Conservation (phyloP, 1,140 invertebrate species). For the Drosophila bocki region DNA sequence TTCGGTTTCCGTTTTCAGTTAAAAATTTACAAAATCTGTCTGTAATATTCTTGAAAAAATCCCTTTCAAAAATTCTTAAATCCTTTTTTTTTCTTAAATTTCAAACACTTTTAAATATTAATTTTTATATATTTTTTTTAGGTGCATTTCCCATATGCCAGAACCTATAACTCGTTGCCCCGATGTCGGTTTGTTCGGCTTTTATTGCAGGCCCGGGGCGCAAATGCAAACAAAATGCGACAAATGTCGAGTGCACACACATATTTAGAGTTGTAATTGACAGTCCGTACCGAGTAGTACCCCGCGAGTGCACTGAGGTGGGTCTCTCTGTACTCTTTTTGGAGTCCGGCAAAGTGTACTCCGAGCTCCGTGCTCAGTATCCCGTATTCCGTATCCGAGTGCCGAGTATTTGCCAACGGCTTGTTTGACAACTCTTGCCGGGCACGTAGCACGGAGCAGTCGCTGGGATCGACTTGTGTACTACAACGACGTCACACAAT, state of each 20-base stretch:
- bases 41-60: background rate
- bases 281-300: slow-evolving; percentile 17
- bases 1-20: background rate
- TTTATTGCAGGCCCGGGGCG: slow-evolving; percentile 74
- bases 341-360: slow-evolving; percentile 33
- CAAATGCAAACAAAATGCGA: slow-evolving; percentile 79
- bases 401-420: slow-evolving; percentile 62
- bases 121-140: background rate
- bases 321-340: slow-evolving; percentile 17
- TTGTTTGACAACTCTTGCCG: slow-evolving; percentile 75
- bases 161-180: slow-evolving; percentile 44
- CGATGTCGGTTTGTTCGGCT: slow-evolving; percentile 63
- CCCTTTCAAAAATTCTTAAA: background rate
- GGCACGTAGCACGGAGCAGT: slow-evolving; percentile 77
- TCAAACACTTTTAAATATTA: background rate
- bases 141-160: slow-evolving; percentile 41
- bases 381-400: slow-evolving; percentile 13
- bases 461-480: slow-evolving; percentile 70
- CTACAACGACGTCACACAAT: slow-evolving; percentile 63
- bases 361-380: slow-evolving; percentile 5
- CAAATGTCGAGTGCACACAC: slow-evolving; percentile 56
- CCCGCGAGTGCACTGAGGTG: slow-evolving; percentile 29
- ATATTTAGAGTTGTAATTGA: slow-evolving; percentile 65
- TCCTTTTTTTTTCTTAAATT: fast-evolving
- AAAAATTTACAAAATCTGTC: too few relatives aligned